Evolutionary conservation across 1,140 invertebrate species (phyloP), one percentile per base, ranked within the genome.

Genomic region (Drosophila seguyi): DNA sequence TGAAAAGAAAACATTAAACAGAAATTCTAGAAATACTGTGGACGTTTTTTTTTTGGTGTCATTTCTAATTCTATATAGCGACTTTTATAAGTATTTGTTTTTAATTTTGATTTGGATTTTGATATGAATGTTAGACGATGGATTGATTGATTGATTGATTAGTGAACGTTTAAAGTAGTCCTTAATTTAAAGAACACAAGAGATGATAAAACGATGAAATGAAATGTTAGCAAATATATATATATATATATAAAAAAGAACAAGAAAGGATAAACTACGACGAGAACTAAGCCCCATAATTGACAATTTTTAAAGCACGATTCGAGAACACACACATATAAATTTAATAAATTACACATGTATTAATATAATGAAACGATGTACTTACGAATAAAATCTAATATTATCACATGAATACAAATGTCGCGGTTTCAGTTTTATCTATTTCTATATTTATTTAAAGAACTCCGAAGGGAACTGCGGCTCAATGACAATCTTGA

Each of bases 301-400:
- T 83, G 84, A 83, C 63, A 79, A 79, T 88, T 87, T 76, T 87
- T 88, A 88, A 87, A 88, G 84, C 84, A 88, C 83, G 80, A 87
- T 83, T 80, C 83, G 84, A 86, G 75, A 79, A 79, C 79, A 86
- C 62, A 25, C 25, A 77, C 69, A 87, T 62, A 75, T 77, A 84
- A 75, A 87, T 77, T 71, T 73, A 88, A 88, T 83, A 80, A 90
- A 87, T 76, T 87, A 87, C 87, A 87, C 86, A 79, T 90, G 86
- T 90, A 90, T 85, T 81, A 90, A 87, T 83, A 87, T 83, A 83
- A 87, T 88, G 76, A 87, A 87, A 87, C 82, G 73, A 92, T 92
- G 91, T 90, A 85, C 80, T 75, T 82, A 92, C 76, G 84, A 88
- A 84, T 77, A 78, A 78, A 92, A 63, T 80, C 52, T 87, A 74